Base-by-base conservation (phyloP, 2,113 vertebrate species). In the Gnathonemus echidnorhynchus region DNA sequence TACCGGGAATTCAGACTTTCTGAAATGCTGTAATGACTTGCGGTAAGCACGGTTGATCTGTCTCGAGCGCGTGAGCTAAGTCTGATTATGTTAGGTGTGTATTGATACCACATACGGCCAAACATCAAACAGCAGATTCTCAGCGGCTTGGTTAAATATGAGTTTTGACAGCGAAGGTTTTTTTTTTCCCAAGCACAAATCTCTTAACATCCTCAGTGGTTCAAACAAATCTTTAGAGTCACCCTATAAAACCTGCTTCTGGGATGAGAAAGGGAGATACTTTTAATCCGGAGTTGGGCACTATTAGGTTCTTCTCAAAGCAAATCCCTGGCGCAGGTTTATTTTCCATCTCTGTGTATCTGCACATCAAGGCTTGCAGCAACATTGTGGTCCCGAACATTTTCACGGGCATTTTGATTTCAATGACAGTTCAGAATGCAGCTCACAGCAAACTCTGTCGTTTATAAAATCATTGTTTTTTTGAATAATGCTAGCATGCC, bases 331-430 rank as follows among this genome's bases (percentile, higher is more conserved):
- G 94, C 93, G 93, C 94, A 96, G 94, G 94, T 93, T 95, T 96
- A 96, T 97, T 96, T 96, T 95, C 95, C 95, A 93, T 88, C 94
- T 94, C 93, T 92, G 94, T 94, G 94, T 95, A 95, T 95, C 95
- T 94, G 48, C n/a, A 80, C 91, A 90, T 94, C 91, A 94, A 92
- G n/a, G 92, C 92, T 90, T 70, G 90, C 92, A 94, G 93, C 95
- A 92, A 94, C 91, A 92, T 45, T 90, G 90, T 86, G 93, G 90
- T 92, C 91, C 88, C 4, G 86, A 91, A 91, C 89, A 77, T 90
- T 70, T 70, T 70, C 35, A 89, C 17, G 90, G 91, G 88, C 89
- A 93, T 70, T 90, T 91, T 8, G 62, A 87, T 92, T 89, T 91
- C 39, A 45, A 3, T 56, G 74, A n/a, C 49, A 56, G 24, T 87